These are phyloP conservation scores for Vulpes ferrilata DNA, from an alignment of 2,113 vertebrate species.

Conservation along the genomic window DNA sequence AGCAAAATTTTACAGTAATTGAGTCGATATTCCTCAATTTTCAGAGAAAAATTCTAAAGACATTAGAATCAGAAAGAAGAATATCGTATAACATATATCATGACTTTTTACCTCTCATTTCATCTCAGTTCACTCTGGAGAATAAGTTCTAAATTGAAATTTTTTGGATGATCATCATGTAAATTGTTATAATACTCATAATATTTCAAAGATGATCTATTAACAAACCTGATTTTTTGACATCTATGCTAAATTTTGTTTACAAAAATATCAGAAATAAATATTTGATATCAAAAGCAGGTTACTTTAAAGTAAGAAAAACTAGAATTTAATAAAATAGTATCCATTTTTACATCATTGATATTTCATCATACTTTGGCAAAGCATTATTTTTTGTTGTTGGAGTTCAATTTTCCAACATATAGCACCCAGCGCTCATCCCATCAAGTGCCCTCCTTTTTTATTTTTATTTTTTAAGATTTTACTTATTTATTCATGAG, in stretches of 20 bases:
- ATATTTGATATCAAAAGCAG: conserved; percentile 25
- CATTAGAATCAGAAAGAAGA: conserved; percentile 31
- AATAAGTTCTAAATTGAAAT: conserved; percentile 9
- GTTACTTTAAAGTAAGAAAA: conserved; percentile 26
- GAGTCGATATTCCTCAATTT: not conserved
- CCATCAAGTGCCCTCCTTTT: too few species aligned
- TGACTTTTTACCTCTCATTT: not conserved
- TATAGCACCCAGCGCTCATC: too few species aligned
- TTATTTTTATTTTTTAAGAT: too few species aligned
- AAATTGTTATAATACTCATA: conserved; percentile 30
- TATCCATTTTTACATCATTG: not conserved
- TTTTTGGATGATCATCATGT: not conserved
- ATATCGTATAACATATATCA: not conserved
- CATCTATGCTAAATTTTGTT: conserved; percentile 14
- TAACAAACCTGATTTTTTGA: not conserved
- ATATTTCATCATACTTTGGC: not conserved
- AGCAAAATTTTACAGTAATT: not conserved
- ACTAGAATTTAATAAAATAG: conserved; percentile 27
- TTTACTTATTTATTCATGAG: too few species aligned
- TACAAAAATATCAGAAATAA: conserved; percentile 46
- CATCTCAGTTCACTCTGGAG: not conserved
- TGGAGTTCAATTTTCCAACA: too few species aligned
- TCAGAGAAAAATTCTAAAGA: conserved; percentile 5
- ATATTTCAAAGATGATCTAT: conserved; percentile 1
- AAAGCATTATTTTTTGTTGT: not conserved